phyloP scores from a whole-genome alignment of 2,797 vertebrate genomes.

The Steatocranus sp. region DNA sequence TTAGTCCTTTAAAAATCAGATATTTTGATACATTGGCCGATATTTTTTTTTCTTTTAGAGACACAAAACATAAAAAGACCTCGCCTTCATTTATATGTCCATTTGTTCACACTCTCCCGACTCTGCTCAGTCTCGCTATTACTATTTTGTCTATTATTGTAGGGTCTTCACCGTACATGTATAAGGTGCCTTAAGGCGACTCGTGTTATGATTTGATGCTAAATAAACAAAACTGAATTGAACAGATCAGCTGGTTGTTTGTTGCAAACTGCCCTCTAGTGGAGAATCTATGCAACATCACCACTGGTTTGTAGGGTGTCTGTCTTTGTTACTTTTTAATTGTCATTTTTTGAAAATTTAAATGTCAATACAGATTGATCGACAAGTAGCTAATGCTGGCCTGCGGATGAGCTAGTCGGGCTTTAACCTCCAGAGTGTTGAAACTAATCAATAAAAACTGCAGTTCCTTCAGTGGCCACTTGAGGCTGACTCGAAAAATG shows the following conservation, averaged over 20 bases:
- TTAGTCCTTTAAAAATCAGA: not conserved
- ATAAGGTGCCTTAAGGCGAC: not conserved
- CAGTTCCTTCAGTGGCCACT: not conserved
- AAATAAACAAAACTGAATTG: not conserved
- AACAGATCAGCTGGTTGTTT: not conserved
- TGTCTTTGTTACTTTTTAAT: not conserved
- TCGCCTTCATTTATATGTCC: not conserved
- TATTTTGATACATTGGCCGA: not conserved
- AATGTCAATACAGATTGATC: not conserved
- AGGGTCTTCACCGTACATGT: fast-evolving
- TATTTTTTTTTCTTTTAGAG: not conserved
- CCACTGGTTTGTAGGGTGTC: not conserved
- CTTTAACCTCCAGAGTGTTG: not conserved
- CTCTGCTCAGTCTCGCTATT: not conserved
- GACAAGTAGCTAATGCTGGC: not conserved
- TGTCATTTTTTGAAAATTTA: not conserved
- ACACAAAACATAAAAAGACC: not conserved
- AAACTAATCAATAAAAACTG: not conserved
- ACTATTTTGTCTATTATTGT: not conserved
- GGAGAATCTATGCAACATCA: not conserved
- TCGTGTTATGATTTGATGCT: not conserved
- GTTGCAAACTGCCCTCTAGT: not conserved
- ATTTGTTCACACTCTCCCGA: not conserved
- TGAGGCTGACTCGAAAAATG: not conserved
- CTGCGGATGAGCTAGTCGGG: not conserved